Conservation (phyloP, 2,888 invertebrate species). For the Dasysyrphus albostriatus region DNA sequence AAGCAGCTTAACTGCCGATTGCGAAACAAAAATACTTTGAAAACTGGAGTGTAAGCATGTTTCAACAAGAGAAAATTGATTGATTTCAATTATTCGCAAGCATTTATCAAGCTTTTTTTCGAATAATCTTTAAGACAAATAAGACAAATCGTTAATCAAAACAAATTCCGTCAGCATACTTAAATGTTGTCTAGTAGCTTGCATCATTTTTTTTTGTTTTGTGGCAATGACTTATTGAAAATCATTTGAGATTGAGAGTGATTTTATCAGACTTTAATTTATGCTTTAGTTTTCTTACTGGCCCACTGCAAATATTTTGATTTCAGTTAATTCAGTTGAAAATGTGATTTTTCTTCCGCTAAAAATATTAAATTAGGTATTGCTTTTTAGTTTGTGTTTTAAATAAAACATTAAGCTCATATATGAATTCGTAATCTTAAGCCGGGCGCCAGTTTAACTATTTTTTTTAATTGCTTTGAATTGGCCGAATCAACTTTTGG, state of each 20-base stretch:
- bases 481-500: too few species aligned
- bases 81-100: constrained; percentile 14
- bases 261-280: not conserved
- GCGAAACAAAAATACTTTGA: constrained; percentile 15
- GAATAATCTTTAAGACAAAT: not conserved
- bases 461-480: too few species aligned
- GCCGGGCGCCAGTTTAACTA: too few species aligned
- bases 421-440: too few species aligned
- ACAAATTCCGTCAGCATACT: not conserved
- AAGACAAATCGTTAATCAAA: not conserved
- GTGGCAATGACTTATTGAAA: not conserved
- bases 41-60: not conserved
- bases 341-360: not conserved
- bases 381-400: too few species aligned
- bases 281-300: not conserved
- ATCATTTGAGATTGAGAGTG: not conserved
- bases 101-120: not conserved
- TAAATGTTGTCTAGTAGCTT: not conserved
- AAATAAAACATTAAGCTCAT: too few species aligned
- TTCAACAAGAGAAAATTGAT: not conserved
- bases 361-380: not conserved
- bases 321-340: not conserved
- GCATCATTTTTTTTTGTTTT: not conserved
- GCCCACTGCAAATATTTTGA: not conserved
- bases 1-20: constrained; percentile 3